Evolutionary conservation across 92 coral and sea anemone species (phyloP), one percentile per base, ranked within the genome.

Genomic region (Pocillopora grandis): DNA sequence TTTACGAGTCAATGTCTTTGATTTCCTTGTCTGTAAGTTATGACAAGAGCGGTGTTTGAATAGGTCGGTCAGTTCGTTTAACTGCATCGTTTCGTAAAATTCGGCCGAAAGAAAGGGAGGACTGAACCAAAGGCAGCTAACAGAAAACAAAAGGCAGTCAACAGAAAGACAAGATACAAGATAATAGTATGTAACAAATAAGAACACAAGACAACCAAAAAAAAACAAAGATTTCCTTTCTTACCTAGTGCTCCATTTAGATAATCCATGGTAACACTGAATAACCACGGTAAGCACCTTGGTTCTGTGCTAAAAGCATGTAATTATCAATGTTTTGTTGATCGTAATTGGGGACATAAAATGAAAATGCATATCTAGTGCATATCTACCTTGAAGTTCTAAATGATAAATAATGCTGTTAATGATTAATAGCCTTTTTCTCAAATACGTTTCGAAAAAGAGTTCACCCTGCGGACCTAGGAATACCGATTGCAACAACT

Each of bases 171-270:
- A 27, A 27, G 31, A 27, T 27, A 3, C 52, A 42, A 42, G 52
- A 42, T 7, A 3, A 23, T 17, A 31, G 71, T 23, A 23, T 49
- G 73, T 35, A 27, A 68, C 37, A 15, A 2, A 35, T 68, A 9
- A 27, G 31, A 27, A 27, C 18, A 10, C 23, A 13, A 67, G 35
- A 33, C 16, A 67, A 48, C 33, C 18, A 6, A 11, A 36, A 55
- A 68, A 17, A 19, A 20, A 11, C 14, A 3, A 1, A 16, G 1
- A 8, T 27, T 27, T 27, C 31, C 42, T 42, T 69, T 89, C 95
- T 91, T 79, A 95, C 98, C 91, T 49, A 93, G 74, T 21, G 92
- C 72, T 60, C 93, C 95, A 16, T 90, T 88, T 20, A 87, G 74
- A 84, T 85, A 95, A 33, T 94, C 91, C 63, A 80, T 83, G 2